A percentile compares a stretch with the other conserved stretches of the same genome.
phyloP scores from a whole-genome alignment of 2,797 vertebrate species.

The Neosilurus mollespiculum region DNA sequence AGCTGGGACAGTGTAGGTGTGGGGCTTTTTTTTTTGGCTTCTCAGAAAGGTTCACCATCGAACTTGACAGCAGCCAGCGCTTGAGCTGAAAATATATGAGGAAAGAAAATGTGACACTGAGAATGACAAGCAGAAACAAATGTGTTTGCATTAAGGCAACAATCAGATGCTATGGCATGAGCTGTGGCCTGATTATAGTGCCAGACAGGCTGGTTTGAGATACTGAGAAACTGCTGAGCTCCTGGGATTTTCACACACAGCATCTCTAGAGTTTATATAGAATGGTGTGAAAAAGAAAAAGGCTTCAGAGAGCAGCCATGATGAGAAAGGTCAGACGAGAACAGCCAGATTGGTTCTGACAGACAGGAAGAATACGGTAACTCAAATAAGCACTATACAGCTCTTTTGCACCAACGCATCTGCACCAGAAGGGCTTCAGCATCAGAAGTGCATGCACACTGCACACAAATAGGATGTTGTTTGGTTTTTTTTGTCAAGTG shows the following conservation, averaged over 20 bases:
- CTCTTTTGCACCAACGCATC: not conserved
- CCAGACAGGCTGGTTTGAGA: not conserved
- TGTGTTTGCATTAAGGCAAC: not conserved
- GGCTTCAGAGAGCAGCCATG: not conserved
- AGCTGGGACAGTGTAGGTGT: constrained; percentile 44
- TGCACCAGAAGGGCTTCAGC: not conserved
- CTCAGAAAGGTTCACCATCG: constrained; percentile 83
- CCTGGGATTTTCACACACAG: not conserved
- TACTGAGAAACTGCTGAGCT: not conserved
- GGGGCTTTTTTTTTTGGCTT: constrained; percentile 17
- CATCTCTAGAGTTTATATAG: not conserved
- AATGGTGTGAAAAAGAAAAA: not conserved
- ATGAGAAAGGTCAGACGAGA: not conserved
- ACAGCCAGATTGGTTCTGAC: not conserved
- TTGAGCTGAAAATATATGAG: constrained; percentile 74
- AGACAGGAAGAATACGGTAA: not conserved
- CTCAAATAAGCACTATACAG: not conserved
- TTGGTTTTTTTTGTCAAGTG: not conserved
- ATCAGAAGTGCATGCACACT: not conserved
- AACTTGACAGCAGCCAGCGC: constrained; percentile 81
- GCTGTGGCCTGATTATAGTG: not conserved
- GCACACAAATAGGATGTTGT: no score
- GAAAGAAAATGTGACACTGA: constrained; percentile 25
- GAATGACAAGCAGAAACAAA: not conserved
- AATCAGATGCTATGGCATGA: no score